Evolutionary conservation across 2,113 vertebrate genomes (phyloP), one percentile per base, ranked within the genome.

Genomic region (Poecilia latipinna): DNA sequence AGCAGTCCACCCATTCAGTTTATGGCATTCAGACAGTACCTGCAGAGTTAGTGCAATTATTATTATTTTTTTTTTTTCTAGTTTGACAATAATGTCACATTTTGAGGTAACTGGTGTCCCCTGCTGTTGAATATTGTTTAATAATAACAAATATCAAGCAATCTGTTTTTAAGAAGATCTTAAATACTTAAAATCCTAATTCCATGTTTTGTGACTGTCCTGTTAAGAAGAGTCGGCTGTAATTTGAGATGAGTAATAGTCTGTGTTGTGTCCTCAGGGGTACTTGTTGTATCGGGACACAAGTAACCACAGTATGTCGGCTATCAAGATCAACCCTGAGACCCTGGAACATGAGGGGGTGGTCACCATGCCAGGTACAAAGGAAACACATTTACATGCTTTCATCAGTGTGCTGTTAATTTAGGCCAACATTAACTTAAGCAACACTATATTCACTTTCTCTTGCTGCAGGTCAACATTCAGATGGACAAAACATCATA

Each of bases 301-400:
- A n/a, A 96, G 94, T 94, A 99, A 96, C 94, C 96, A 98, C 91
- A 96, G 95, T 87, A 96, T 96, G 96, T 95, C 96, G 64, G 98
- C 98, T 74, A 74, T 98, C 91, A 97, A 96, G 94, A 98, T 99
- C 95, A 99, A 97, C 91, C 97, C 98, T 64, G 98, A 99, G 93
- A 98, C 98, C 75, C 87, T 99, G 94, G 98, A 99, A 79, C 97
- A 97, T 75, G 98, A 99, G 48, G 96, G 96, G 65, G 94, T 95
- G 51, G 95, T 99, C 82, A 89, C 96, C 76, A 96, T 99, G 91
- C 97, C 98, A 94, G 98, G 98, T 99, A 94, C 65, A 79, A 75
- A 78, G 64, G 68, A 22, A 64, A 39, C 8, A 28, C 2, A 2
- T 68, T 15, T 13, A 54, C 42, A 35, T 24, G 3, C 42, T 70